Evolutionary conservation across 2,888 invertebrate genomes (phyloP), one percentile per base, ranked within the genome.

Genomic region (Junonia oenone): DNA sequence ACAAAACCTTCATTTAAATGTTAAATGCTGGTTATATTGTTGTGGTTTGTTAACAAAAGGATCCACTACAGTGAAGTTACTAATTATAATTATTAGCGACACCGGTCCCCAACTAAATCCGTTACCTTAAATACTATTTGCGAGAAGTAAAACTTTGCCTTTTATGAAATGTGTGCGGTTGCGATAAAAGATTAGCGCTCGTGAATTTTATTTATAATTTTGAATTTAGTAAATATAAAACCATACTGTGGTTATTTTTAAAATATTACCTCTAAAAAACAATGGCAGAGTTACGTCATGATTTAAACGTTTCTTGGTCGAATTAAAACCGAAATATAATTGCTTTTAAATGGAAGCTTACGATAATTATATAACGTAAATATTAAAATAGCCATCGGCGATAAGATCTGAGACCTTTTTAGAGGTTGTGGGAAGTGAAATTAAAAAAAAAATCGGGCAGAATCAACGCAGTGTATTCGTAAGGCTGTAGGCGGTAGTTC

Each of bases 401-500:
- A 60, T 60, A 55, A 45, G 13, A 58, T 60, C 60, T 53, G 43
- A 57, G 40, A 40, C 46, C 58, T 47, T 58, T 51, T 69, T 70
- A 66, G 65, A 69, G 67, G 68, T 64, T 67, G 63, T 59, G 64
- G 63, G 61, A 64, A 62, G 65, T 54, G 33, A 19, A 17, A 40
- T 40, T 38, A 19, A 48, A 29, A 33, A 47, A 53, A 50, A 53
- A 57, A 58, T 40, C 51, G 14, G 51, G 52, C 51, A 60, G 58
- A 58, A 61, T 58, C 55, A 53, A 51, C 53, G 58, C 53, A 19
- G 38, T 19, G 51, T 38, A 55, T 51, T 51, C 55, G 51, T 59
- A 76, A 75, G 74, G 76, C 79, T 68, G 83, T 83, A 83, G 85
- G 84, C 84, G 83, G 82, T 77, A 76, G 81, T 81, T 75, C 71